Base-by-base conservation (phyloP, 1,140 invertebrate species). In the Periplaneta americana region DNA sequence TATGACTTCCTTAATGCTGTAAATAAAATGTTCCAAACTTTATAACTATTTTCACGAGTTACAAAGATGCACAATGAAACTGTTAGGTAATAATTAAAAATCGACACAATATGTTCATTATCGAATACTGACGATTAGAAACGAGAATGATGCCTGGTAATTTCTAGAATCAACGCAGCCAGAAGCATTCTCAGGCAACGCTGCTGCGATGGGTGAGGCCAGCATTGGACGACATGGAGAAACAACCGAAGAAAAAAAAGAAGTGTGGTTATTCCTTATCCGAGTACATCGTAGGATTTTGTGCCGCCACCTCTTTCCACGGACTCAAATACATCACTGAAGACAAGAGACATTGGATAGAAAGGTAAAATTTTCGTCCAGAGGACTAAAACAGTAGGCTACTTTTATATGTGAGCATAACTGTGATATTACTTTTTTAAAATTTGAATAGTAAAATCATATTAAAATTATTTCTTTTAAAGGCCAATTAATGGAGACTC, bases 321-420 rank as follows among this genome's bases (percentile, higher is more conserved):
- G 82, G 82, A 13, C 74, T 82, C 13, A 83, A 77, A 37, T 81
- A 81, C 28, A 81, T 83, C 15, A 37, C 34, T 35, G 79, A 83
- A 33, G 75, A 34, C 11, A 34, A n/a, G 17, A 32, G 82, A 8
- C 74, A 81, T 17, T 83, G 79, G 80, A 31, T 83, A 22, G 82
- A 83, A 57, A 77, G 80, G 82, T 81, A 10, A 74, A 48, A 28
- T 6, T 2, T 6, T 22, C 11, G 4, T 1, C 17, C 18, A 34
- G 48, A n/a, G 74, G 11, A 22, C 11, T 32, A 1, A 32, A 15
- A 13, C 22, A 4, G 34, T 75, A 22, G 34, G 11, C 11, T 15
- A 10, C 11, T 22, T 34, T 10, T 10, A 32, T 32, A 75, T 11
- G 22, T 1, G 11, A 22, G 74, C 22, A 22, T 13, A 22, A 15